Evolutionary conservation across 92 coral and sea anemone genomes (phyloP), one percentile per base, ranked within the genome.

Genomic region (Galaxea fascicularis): DNA sequence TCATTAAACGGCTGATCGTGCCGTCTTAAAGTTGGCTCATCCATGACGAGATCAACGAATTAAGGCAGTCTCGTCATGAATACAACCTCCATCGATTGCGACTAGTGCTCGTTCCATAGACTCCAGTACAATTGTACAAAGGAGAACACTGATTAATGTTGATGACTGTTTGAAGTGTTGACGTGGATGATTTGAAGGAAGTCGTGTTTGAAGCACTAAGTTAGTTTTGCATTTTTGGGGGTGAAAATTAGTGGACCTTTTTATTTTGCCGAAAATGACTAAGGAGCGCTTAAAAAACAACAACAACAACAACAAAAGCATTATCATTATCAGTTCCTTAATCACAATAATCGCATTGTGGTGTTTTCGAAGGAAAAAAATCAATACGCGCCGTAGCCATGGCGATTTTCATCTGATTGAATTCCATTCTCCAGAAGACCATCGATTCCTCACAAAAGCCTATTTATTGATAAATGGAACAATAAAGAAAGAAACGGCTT

Each of bases 21-120:
- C 20, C n/a, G 11, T 4, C 8, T 82, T 24, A 35, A 22, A 21
- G 28, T 26, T 17, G 45, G 70, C 44, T 26, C 0, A 65, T 51
- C 75, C 74, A 41, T 26, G 26, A 63, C 62, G 58, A 77, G 27
- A 16, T 79, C 46, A 79, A 47, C 30, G 30, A 65, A 52, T 52
- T 1, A 22, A 41, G 25, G 10, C 45, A 41, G n/a, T 59, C 52
- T 44, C 26, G 82, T 45, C 58, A 8, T 41, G n/a, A 18, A 25
- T 51, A 53, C 84, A 52, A 79, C 30, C 53, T 5, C 35, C 45
- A 21, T 31, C 27, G n/a, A n/a, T n/a, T n/a, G n/a, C n/a, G 14
- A 11, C 31, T 12, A 22, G 26, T 0, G 39, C n/a, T 2, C 1
- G 8, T 46, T 25, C 14, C 14, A 15, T 24, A 1, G 31, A 4